Evolutionary conservation across 2,888 invertebrate genomes (phyloP).

Genomic region (Xanthorhoe designata): DNA sequence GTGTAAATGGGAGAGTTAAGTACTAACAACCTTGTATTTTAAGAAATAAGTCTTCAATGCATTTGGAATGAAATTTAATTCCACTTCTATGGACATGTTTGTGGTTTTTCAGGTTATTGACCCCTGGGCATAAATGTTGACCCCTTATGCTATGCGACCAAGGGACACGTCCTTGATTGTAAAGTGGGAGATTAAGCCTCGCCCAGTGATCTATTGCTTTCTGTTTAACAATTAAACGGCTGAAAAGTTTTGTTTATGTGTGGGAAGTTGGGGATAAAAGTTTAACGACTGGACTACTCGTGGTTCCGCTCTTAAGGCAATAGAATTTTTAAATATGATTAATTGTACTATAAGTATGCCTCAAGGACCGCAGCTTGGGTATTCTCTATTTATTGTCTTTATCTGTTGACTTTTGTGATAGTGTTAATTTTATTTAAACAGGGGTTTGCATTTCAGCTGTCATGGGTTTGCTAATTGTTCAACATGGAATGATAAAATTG

Average conservation of each 20-base stretch:
- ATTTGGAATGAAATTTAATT: neutral
- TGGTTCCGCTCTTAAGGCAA: neutral
- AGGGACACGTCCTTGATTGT: slow-evolving; percentile 44
- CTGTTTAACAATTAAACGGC: slow-evolving; percentile 41
- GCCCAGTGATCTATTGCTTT: slow-evolving; percentile 53
- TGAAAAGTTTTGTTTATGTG: slow-evolving; percentile 41
- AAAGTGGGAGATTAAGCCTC: slow-evolving; percentile 50
- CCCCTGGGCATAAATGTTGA: slow-evolving; percentile 45
- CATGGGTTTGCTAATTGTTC: no score
- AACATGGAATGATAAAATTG: no score
- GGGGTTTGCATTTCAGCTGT: no score
- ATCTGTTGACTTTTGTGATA: neutral
- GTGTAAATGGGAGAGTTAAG: no score
- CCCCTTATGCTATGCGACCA: slow-evolving; percentile 40
- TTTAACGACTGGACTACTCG: slow-evolving; percentile 9
- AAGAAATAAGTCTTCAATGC: neutral
- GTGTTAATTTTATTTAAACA: no score
- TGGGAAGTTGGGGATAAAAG: slow-evolving; percentile 15
- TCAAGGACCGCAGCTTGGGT: neutral
- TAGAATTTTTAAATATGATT: no score
- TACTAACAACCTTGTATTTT: neutral
- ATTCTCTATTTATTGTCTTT: neutral
- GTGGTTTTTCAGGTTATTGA: slow-evolving; percentile 5
- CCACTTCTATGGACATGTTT: slow-evolving; percentile 2
- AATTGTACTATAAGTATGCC: neutral